Evolutionary conservation across 2,113 vertebrate species (phyloP), one percentile per base, ranked within the genome.

Genomic region (Festucalex cinctus): DNA sequence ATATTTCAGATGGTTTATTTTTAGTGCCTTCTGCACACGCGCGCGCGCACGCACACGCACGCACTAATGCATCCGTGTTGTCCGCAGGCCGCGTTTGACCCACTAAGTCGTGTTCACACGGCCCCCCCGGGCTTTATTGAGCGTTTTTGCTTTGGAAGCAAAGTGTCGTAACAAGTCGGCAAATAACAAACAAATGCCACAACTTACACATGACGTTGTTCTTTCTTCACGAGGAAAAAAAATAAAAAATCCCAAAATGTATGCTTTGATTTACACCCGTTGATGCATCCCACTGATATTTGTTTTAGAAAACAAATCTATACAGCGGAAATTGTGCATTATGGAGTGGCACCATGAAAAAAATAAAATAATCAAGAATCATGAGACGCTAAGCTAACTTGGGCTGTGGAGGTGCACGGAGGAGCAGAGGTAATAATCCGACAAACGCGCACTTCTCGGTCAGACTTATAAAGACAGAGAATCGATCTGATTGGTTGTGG

Each of bases 1-100:
- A 92, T 92, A 93, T 92, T 93, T 91, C 80, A 93, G 84, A 90
- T 79, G 85, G 85, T 88, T 88, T 93, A 93, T 91, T 92, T 92
- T 91, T 91, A 91, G 90, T 70, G 28, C 24, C 58, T 70, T 88
- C 88, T 90, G 88, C 44, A 5, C 44, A 19, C 44, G 20, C 44
- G 6, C 44, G 19, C 44, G 6, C 46, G 10, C 6, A 48, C 46
- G 20, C 46, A 9, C 17, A 48, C 41, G 65, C 72, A 71, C 5
- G 26, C 26, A 1, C 65, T 48, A 22, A 64, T 73, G 76, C 63
- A 60, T 82, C 63, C 81, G 78, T 56, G 39, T 70, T 88, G 67
- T 74, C 90, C 88, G 80, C 82, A 80, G 90, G 88, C 91, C 79
- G 77, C 84, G 60, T 91, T 92, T 92, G 91, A 92, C 91, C 91